Base-by-base conservation (phyloP, 2,888 invertebrate species). In the Pseudococcus jackbeardsleyi region DNA sequence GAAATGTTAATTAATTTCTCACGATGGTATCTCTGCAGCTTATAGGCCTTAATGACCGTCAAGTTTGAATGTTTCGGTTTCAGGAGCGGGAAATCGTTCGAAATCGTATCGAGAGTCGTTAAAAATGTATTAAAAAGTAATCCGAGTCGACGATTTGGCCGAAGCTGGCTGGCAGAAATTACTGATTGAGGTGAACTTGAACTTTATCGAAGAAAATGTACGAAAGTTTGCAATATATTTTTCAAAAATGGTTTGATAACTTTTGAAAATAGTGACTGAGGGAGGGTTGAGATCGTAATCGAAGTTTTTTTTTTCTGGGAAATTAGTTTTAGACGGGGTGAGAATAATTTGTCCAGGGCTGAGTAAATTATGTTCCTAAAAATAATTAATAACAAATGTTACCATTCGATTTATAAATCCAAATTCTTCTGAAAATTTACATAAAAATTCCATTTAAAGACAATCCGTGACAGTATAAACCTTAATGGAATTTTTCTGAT, bases 1-100 rank as follows among this genome's bases (percentile, higher is more conserved):
- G 54, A 54, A n/a, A 54, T 54, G 54, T 54, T 54, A 54, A 54
- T 54, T 54, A 54, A 54, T 54, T 54, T n/a, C 54, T 54, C n/a
- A 5, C 17, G 54, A n/a, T 50, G 50, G 5, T 54, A 54, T 54
- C 54, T 54, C 1, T 0, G 54, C 54, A 42, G 6, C 42, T 6
- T 42, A n/a, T 54, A 54, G 54, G 54, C n/a, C 9, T n/a, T 54
- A 54, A 54, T 54, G 54, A 50, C 42, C 15, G 12, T 54, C 0
- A 54, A 54, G 54, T 54, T 54, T 17, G 7, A 17, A 54, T 54
- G 54, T n/a, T n/a, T n/a, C 5, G 4, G 12, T 12, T 6, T 54
- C n/a, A n/a, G 54, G n/a, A n/a, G 6, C 3, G n/a, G 54, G 6
- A 54, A 54, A 54, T 54, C 54, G n/a, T 54, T 54, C 54, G 0